phyloP scores from a whole-genome alignment of 2,888 invertebrate species.

The Caradrina clavipalpis region DNA sequence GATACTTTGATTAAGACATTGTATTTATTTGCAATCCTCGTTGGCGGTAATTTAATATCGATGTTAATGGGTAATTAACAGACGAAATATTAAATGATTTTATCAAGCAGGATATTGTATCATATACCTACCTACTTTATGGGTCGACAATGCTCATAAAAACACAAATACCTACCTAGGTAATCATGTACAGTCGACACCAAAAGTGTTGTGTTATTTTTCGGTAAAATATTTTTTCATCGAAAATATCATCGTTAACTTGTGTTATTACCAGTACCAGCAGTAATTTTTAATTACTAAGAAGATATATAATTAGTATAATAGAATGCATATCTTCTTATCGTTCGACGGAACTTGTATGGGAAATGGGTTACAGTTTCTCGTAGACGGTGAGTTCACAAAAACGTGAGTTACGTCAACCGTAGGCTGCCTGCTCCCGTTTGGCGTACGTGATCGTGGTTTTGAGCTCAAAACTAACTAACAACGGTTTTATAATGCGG shows the following conservation, averaged over 20 bases:
- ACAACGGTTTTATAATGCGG: constrained; percentile 8
- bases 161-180: background rate
- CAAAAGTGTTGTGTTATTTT: too few species aligned
- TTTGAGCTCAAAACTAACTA: constrained; percentile 4
- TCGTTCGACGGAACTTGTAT: constrained; percentile 29
- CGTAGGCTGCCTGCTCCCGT: constrained; percentile 19
- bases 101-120: constrained; percentile 30
- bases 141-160: background rate
- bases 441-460: constrained; percentile 15
- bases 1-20: constrained; percentile 71
- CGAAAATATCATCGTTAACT: background rate
- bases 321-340: constrained; percentile 40
- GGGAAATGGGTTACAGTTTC: constrained; percentile 54
- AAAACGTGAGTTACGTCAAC: constrained; percentile 45
- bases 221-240: too few species aligned
- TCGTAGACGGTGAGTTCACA: constrained; percentile 29
- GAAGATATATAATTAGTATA: constrained; percentile 30
- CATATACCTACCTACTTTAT: background rate
- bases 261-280: constrained; percentile 3
- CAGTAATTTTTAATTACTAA: constrained; percentile 33
- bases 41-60: constrained; percentile 33
- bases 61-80: constrained; percentile 63
- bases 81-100: constrained; percentile 30
- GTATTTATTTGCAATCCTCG: constrained; percentile 54
- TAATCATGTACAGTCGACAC: background rate